Evolutionary conservation across 2,113 vertebrate genomes (phyloP).

Genomic region (Tyrannus savana): DNA sequence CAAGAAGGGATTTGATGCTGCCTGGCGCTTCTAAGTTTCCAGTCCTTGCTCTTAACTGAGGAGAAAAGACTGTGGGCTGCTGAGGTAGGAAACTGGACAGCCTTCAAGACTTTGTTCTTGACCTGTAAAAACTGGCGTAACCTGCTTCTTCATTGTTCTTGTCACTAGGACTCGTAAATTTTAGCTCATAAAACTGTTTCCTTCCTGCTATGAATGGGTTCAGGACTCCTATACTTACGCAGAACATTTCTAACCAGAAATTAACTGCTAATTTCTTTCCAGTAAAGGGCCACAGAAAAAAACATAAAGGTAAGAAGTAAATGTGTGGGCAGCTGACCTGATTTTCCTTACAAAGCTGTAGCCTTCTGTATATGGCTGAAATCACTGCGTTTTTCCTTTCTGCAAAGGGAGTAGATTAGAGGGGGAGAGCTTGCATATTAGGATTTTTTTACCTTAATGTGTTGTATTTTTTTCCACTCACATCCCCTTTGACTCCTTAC

Average conservation of each 20-base stretch:
- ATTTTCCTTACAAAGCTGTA: not conserved
- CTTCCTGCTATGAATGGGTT: not conserved
- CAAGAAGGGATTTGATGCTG: not conserved
- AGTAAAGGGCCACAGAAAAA: not conserved
- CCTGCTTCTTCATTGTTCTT: not conserved
- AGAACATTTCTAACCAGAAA: not conserved
- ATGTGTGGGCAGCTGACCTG: not conserved
- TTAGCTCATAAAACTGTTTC: constrained; percentile 17
- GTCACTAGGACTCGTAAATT: not conserved
- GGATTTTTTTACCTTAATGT: not conserved
- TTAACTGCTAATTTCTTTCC: not conserved
- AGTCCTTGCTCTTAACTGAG: not conserved
- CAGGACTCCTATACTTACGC: not conserved
- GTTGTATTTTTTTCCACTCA: not conserved
- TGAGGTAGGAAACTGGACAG: not conserved
- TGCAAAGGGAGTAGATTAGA: not conserved
- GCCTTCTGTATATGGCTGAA: not conserved
- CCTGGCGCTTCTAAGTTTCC: not conserved
- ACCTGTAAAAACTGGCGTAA: not conserved
- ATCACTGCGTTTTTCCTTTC: not conserved
- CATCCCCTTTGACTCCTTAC: not conserved
- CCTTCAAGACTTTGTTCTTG: not conserved
- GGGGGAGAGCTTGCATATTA: not conserved
- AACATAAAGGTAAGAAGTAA: not conserved
- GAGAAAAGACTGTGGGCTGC: not conserved